Evolutionary conservation across 2,797 vertebrate genomes (phyloP).

Genomic region (Masticophis lateralis): DNA sequence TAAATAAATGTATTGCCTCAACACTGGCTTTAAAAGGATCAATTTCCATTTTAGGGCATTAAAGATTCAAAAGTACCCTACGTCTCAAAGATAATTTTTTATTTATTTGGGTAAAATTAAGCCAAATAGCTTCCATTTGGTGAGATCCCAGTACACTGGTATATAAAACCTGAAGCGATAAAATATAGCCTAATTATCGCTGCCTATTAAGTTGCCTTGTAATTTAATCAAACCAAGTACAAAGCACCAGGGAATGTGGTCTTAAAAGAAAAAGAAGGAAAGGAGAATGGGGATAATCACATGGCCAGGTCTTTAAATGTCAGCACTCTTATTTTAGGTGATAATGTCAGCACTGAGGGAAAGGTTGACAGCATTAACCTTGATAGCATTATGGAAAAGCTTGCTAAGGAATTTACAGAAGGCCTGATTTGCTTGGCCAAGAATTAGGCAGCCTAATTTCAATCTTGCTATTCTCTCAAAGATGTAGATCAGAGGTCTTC

Average conservation of each 20-base stretch:
- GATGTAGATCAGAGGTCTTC: background rate
- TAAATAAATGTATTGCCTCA: background rate
- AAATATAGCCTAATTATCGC: constrained; percentile 40
- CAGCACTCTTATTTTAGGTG: background rate
- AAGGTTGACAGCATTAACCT: background rate
- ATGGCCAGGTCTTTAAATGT: background rate
- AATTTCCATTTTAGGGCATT: constrained; percentile 3
- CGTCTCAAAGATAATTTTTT: constrained; percentile 10
- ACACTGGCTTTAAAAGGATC: background rate
- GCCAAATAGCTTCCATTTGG: constrained; percentile 23
- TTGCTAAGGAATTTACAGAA: background rate
- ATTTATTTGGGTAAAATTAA: constrained; percentile 26
- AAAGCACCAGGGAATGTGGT: background rate
- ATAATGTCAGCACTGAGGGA: background rate
- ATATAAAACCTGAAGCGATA: constrained; percentile 3
- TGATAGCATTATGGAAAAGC: background rate
- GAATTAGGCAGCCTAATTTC: background rate
- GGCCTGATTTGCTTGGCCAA: background rate
- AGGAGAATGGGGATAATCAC: background rate
- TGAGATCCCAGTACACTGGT: background rate
- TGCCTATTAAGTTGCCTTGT: constrained; percentile 28
- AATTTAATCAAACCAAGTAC: constrained; percentile 24
- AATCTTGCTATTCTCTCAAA: background rate
- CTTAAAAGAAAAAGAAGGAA: constrained; percentile 14
- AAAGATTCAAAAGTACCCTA: background rate